Conservation (phyloP, 1,140 invertebrate species). For the Archegozetes longisetosus region DNA sequence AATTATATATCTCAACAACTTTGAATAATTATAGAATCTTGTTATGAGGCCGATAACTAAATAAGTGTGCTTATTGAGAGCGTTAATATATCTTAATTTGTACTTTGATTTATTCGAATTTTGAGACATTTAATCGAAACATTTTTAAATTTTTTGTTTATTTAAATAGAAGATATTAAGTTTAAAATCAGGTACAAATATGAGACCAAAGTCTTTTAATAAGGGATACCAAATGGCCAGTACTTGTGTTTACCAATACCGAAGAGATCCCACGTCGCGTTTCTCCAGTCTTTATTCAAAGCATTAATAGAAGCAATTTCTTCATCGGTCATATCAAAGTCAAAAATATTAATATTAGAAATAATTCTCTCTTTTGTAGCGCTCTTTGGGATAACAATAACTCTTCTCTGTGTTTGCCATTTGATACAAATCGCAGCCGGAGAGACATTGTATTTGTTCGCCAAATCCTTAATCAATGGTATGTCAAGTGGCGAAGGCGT, state of each 20-base stretch:
- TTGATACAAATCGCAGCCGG: conserved; percentile 60
- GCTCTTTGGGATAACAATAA: conserved; percentile 68
- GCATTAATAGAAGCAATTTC: conserved; percentile 37
- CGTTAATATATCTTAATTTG: too few species aligned
- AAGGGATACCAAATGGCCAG: conserved; percentile 6
- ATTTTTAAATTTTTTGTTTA: too few species aligned
- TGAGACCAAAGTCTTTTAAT: too few species aligned
- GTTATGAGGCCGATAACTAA: too few species aligned
- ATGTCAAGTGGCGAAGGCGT: conserved; percentile 36
- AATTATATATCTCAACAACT: too few species aligned
- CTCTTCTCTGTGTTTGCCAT: conserved; percentile 50
- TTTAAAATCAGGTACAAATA: too few species aligned
- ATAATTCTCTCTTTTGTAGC: conserved; percentile 44
- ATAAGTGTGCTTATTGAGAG: too few species aligned
- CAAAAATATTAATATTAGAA: conserved; percentile 50
- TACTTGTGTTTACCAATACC: conserved; percentile 9
- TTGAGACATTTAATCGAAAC: too few species aligned
- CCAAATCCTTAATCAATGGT: conserved; percentile 45
- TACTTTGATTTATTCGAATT: too few species aligned
- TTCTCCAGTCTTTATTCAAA: conserved; percentile 17
- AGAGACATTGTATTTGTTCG: conserved; percentile 46
- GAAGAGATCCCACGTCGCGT: background rate
- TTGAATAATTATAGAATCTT: too few species aligned
- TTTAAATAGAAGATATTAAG: too few species aligned
- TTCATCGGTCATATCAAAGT: conserved; percentile 53